These are phyloP conservation scores for Caenorhabditis remanei DNA, from an alignment of 1,140 invertebrate genomes.

Conservation along the genomic window DNA sequence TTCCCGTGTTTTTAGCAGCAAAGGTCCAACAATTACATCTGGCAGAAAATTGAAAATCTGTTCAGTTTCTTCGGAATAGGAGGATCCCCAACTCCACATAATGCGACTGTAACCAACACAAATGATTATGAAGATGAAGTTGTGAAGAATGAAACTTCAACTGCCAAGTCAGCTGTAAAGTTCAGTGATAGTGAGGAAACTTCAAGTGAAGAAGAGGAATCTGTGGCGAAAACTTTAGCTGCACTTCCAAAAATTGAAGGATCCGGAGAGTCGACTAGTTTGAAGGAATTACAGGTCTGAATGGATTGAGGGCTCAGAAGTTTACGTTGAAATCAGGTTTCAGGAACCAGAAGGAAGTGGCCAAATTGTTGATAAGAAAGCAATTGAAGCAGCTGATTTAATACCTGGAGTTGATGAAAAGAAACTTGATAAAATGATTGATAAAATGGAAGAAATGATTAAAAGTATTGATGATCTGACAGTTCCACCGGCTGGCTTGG, in stretches of 20 bases:
- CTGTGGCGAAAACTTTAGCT: conserved; percentile 23
- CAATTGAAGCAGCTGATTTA: conserved; percentile 38
- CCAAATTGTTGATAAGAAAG: conserved; percentile 18
- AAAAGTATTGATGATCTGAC: conserved; percentile 48
- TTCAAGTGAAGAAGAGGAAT: conserved; percentile 42
- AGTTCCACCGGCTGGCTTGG: neutral
- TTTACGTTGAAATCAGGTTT: neutral
- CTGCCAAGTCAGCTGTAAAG: neutral
- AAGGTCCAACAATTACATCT: conserved; percentile 45
- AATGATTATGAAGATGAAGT: conserved; percentile 50
- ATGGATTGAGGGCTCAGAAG: no score
- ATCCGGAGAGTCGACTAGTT: conserved; percentile 2
- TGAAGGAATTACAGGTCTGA: conserved; percentile 10
- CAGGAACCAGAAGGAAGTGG: conserved; percentile 44
- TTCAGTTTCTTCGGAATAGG: conserved; percentile 47
- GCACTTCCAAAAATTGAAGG: conserved; percentile 36
- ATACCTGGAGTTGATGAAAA: conserved; percentile 15
- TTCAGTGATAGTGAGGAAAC: conserved; percentile 47
- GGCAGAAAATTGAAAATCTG: conserved; percentile 46
- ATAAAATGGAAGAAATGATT: conserved; percentile 52
- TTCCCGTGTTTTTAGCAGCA: conserved; percentile 15
- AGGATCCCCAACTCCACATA: conserved; percentile 15
- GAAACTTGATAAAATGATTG: conserved; percentile 44
- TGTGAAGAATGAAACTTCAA: conserved; percentile 31
- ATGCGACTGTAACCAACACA: neutral